Conservation (phyloP, 2,113 vertebrate genomes). For the Gyps fulvus region DNA sequence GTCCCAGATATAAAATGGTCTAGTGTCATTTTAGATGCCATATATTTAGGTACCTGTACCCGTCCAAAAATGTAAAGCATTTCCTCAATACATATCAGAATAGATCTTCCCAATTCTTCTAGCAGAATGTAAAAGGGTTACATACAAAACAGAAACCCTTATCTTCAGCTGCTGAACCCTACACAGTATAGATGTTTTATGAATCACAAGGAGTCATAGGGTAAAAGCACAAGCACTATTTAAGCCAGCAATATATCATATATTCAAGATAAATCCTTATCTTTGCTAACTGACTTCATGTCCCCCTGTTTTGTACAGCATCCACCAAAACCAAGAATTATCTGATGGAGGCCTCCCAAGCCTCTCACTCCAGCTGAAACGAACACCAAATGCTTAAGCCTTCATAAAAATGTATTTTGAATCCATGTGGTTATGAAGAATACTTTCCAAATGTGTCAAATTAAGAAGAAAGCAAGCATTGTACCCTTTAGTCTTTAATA, state of each 20-base stretch:
- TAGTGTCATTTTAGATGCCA: not conserved
- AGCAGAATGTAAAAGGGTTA: not conserved
- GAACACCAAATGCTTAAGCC: not conserved
- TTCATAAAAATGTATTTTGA: not conserved
- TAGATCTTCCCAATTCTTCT: not conserved
- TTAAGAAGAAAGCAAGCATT: not conserved
- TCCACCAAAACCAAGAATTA: not conserved
- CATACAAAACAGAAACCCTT: conserved; percentile 14
- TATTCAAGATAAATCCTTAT: not conserved
- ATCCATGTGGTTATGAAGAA: not conserved
- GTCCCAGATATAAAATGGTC: not conserved
- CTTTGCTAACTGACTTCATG: not conserved
- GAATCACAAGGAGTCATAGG: not conserved
- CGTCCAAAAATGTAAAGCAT: not conserved
- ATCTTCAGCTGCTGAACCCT: not conserved
- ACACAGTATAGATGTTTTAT: not conserved
- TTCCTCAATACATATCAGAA: not conserved
- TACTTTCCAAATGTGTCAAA: not conserved
- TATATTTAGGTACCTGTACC: not conserved
- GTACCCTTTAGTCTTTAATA: not conserved
- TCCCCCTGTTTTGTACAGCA: not conserved
- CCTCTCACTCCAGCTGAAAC: not conserved
- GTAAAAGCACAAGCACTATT: conserved; percentile 31
- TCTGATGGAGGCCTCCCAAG: not conserved
- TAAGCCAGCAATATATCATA: conserved; percentile 37